These are phyloP conservation scores for Drosophila setifemur DNA, from an alignment of 1,140 invertebrate species.

Conservation along the genomic window DNA sequence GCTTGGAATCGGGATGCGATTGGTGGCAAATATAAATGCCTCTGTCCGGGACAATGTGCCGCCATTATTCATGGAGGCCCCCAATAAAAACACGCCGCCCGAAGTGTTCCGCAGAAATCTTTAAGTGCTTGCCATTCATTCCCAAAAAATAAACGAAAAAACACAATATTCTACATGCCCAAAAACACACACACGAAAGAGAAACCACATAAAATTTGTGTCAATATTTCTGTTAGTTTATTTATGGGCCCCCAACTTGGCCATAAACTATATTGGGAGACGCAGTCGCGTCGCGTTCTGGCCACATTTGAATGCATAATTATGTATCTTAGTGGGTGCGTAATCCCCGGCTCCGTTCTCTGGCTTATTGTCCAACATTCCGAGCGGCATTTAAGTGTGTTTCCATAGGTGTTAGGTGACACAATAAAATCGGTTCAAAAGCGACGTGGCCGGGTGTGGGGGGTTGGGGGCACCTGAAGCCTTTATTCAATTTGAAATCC, in stretches of 20 bases:
- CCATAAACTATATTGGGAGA: slow-evolving; percentile 71
- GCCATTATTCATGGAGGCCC: slow-evolving; percentile 55
- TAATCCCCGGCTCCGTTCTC: slow-evolving; percentile 15
- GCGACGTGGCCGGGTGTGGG: neutral
- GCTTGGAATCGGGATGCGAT: neutral
- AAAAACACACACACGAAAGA: slow-evolving; percentile 28
- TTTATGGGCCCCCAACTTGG: slow-evolving; percentile 52
- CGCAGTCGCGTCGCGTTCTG: slow-evolving; percentile 7
- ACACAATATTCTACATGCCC: slow-evolving; percentile 32
- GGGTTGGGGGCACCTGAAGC: neutral
- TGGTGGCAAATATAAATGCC: slow-evolving; percentile 2
- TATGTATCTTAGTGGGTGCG: slow-evolving; percentile 61
- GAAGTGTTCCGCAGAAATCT: slow-evolving; percentile 40
- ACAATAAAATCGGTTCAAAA: no score
- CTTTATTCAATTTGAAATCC: slow-evolving; percentile 31
- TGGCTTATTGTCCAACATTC: slow-evolving; percentile 5
- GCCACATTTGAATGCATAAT: slow-evolving; percentile 63
- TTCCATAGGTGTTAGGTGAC: neutral
- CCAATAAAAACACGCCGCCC: slow-evolving; percentile 31
- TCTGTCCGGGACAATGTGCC: slow-evolving; percentile 54
- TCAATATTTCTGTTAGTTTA: slow-evolving; percentile 68
- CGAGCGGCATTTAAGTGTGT: slow-evolving; percentile 1
- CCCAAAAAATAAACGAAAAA: slow-evolving; percentile 26
- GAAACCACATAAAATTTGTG: slow-evolving; percentile 31
- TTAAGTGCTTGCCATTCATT: slow-evolving; percentile 64